These are phyloP conservation scores for Myiothlypis chrysogaster DNA, from an alignment of 2,797 vertebrate species.

Conservation along the genomic window DNA sequence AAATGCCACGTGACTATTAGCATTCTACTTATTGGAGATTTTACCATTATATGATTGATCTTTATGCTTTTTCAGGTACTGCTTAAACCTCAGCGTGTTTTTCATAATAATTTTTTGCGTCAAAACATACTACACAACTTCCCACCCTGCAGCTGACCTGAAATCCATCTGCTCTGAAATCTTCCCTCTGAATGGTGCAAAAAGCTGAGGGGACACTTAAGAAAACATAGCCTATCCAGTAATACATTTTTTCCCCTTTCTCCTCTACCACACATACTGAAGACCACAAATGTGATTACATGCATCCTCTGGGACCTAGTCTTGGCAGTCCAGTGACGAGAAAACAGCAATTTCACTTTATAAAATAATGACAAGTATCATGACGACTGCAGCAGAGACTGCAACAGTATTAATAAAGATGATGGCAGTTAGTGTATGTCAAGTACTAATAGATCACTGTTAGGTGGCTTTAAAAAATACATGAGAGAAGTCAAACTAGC, in stretches of 20 bases:
- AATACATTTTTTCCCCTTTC: background rate
- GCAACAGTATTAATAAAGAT: background rate
- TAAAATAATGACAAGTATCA: background rate
- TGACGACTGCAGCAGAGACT: background rate
- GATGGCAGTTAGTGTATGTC: background rate
- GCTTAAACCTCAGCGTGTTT: background rate
- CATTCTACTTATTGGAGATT: background rate
- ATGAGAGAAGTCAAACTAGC: background rate
- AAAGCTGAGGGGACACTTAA: background rate
- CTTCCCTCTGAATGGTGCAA: background rate
- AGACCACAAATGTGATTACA: background rate
- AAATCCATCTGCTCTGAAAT: background rate
- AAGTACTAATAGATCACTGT: background rate
- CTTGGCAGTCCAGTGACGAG: background rate
- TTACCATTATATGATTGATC: background rate
- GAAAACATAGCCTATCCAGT: background rate
- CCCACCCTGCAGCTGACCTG: background rate
- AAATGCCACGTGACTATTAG: fast-evolving
- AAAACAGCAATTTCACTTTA: background rate
- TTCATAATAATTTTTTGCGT: background rate
- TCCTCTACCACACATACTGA: background rate
- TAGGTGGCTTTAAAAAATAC: background rate
- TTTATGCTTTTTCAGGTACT: background rate
- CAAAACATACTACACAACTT: background rate
- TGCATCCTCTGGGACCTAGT: background rate